phyloP scores from a whole-genome alignment of 1,140 invertebrate species.

The Lerema accius region DNA sequence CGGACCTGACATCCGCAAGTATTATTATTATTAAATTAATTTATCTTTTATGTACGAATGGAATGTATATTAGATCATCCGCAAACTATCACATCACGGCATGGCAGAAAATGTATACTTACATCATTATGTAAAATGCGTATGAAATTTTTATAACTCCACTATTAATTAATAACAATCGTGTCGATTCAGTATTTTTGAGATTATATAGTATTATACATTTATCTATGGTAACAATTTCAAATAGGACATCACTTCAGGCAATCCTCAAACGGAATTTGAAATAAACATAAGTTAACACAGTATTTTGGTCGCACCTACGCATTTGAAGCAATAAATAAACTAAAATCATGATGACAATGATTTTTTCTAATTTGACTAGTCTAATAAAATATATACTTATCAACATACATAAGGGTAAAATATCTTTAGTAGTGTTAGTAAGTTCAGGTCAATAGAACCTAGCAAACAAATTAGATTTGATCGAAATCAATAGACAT shows the following conservation, averaged over 20 bases:
- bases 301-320: conserved; percentile 47
- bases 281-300: conserved; percentile 35
- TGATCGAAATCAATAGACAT: conserved; percentile 27
- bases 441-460: conserved; percentile 42
- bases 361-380: conserved; percentile 73
- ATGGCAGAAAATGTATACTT: conserved; percentile 52
- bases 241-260: conserved; percentile 49
- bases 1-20: conserved; percentile 68
- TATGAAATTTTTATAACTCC: not conserved
- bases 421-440: conserved; percentile 52
- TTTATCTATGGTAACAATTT: conserved; percentile 78
- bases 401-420: conserved; percentile 42
- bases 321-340: conserved; percentile 71
- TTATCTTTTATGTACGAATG: conserved; percentile 56
- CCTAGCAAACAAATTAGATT: conserved; percentile 37
- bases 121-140: conserved; percentile 14
- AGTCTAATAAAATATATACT: conserved; percentile 72
- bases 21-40: conserved; percentile 57
- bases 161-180: conserved; percentile 16
- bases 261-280: conserved; percentile 36
- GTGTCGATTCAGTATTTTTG: conserved; percentile 1
- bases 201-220: conserved; percentile 40
- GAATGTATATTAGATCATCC: conserved; percentile 57
- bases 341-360: conserved; percentile 61
- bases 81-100: conserved; percentile 70